Evolutionary conservation across 1,140 invertebrate genomes (phyloP).

Genomic region (Trichonephila inaurata): DNA sequence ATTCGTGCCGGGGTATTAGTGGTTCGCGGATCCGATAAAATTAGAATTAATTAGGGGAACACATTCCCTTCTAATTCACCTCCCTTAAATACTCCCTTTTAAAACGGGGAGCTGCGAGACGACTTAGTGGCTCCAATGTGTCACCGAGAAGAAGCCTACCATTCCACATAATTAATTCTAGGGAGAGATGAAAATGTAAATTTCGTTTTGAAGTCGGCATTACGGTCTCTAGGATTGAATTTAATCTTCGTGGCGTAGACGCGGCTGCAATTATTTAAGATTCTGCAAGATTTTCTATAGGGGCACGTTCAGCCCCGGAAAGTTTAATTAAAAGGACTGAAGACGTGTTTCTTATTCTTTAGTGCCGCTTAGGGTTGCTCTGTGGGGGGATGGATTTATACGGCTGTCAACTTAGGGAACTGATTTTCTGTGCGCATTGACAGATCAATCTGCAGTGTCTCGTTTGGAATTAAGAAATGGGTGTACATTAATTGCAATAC

Average conservation of each 20-base stretch:
- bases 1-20: constrained; percentile 63
- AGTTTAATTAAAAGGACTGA: constrained; percentile 21
- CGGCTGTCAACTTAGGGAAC: neutral
- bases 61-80: constrained; percentile 55
- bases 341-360: constrained; percentile 11
- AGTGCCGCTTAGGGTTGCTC: neutral
- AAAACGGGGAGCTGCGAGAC: neutral
- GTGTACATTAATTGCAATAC: too few relatives aligned
- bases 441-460: neutral
- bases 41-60: constrained; percentile 71
- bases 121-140: constrained; percentile 31
- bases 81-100: constrained; percentile 46
- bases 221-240: neutral
- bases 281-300: neutral
- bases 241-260: constrained; percentile 34
- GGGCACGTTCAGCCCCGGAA: neutral
- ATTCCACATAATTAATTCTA: constrained; percentile 44
- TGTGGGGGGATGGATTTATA: neutral
- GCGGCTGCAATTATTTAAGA: neutral
- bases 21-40: constrained; percentile 67
- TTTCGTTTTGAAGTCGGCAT: constrained; percentile 50
- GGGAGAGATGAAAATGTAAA: constrained; percentile 50
- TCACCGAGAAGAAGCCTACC: constrained; percentile 1
- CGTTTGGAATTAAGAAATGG: neutral
- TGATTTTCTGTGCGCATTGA: neutral